These are phyloP conservation scores for Cyphomyrus discorhynchus DNA, from an alignment of 2,113 vertebrate genomes.

Conservation along the genomic window DNA sequence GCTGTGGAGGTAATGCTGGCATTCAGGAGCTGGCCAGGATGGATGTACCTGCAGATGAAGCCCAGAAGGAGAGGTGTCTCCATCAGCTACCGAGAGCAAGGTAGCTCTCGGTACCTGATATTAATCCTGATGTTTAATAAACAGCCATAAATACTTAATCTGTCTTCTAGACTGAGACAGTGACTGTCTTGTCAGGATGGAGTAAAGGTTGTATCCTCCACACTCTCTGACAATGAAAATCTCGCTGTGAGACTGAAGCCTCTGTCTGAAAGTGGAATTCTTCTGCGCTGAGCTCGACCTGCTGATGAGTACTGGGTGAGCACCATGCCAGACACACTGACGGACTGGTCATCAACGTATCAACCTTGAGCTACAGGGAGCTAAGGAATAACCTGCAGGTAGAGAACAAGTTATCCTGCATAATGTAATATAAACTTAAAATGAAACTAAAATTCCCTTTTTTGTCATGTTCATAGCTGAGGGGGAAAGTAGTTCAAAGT, in stretches of 20 bases:
- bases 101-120: too few species aligned
- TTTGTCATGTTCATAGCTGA: background rate
- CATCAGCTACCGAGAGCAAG: background rate
- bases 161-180: background rate
- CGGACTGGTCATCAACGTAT: background rate
- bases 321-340: background rate
- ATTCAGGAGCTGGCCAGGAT: constrained; percentile 66
- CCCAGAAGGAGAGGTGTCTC: background rate
- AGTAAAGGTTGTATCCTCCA: background rate
- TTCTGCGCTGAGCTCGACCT: background rate
- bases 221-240: background rate
- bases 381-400: background rate
- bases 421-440: background rate
- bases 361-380: background rate
- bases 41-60: constrained; percentile 67
- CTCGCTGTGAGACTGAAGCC: background rate
- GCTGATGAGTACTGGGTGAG: background rate
- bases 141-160: background rate
- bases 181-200: background rate
- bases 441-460: background rate
- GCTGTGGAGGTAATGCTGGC: constrained; percentile 60
- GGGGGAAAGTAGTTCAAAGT: background rate
- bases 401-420: background rate
- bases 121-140: background rate
- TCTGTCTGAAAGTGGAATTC: background rate